These are phyloP conservation scores for Microcebus jonahi DNA, from an alignment of 2,113 vertebrate species.

Conservation along the genomic window DNA sequence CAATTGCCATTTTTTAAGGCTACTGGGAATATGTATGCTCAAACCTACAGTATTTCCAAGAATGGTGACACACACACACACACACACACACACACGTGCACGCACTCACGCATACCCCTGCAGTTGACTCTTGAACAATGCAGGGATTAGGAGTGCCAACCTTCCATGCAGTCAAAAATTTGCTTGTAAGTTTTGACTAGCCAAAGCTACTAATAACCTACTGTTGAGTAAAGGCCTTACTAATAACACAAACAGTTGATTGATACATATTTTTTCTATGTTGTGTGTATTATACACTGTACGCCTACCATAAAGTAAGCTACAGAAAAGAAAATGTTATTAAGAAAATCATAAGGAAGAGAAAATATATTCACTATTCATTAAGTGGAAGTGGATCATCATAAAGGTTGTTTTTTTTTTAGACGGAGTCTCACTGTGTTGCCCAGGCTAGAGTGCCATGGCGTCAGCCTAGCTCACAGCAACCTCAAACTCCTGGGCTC, in stretches of 20 bases:
- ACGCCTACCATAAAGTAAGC: neutral
- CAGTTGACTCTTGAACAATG: neutral
- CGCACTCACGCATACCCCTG: too few species aligned
- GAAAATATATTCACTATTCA: neutral
- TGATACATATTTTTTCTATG: neutral
- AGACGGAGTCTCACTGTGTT: too few species aligned
- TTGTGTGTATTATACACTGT: neutral
- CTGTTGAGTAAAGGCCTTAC: neutral
- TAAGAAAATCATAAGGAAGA: neutral
- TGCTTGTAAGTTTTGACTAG: neutral
- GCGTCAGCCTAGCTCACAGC: too few species aligned
- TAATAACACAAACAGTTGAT: neutral
- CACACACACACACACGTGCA: neutral
- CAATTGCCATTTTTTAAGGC: neutral
- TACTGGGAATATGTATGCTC: neutral
- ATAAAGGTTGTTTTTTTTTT: neutral
- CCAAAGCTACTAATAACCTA: neutral
- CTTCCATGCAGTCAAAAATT: neutral
- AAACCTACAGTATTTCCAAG: neutral
- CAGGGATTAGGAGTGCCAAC: neutral
- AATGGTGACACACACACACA: neutral
- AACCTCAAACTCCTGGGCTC: too few species aligned
- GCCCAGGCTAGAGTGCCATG: too few species aligned
- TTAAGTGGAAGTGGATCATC: neutral
- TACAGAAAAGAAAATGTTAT: neutral